Conservation (phyloP, 2,888 invertebrate species). For the Pandemis cinnamomeana region DNA sequence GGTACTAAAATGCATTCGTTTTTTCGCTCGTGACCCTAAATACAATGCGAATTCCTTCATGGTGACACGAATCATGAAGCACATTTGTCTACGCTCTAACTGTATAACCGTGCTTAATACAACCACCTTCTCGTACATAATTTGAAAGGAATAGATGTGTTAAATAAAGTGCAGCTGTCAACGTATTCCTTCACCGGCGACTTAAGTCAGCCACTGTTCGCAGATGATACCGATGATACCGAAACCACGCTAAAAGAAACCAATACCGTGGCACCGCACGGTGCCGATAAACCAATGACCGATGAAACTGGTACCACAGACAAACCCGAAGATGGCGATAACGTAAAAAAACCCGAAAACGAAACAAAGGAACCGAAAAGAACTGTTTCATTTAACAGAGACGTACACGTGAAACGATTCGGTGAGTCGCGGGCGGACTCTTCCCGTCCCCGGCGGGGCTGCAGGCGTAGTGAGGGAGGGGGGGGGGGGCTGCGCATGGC, state of each 20-base stretch:
- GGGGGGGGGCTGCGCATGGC: neutral
- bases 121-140: neutral
- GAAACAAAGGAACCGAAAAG: constrained; percentile 82
- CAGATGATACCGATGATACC: constrained; percentile 79
- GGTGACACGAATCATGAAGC: neutral
- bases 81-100: neutral
- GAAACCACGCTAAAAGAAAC: constrained; percentile 60
- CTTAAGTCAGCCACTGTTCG: constrained; percentile 52
- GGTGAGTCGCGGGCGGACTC: constrained; percentile 84
- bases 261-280: constrained; percentile 52
- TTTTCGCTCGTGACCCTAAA: constrained; percentile 4
- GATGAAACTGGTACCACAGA: constrained; percentile 74
- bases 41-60: constrained; percentile 9
- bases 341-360: constrained; percentile 55
- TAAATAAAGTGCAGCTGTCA: neutral
- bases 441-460: constrained; percentile 50
- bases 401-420: constrained; percentile 95
- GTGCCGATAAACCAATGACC: constrained; percentile 77
- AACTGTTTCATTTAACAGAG: constrained; percentile 95
- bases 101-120: constrained; percentile 6
- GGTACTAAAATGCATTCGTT: neutral
- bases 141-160: neutral
- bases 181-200: neutral
- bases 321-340: constrained; percentile 74
- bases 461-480: constrained; percentile 14